Evolutionary conservation across 2,113 vertebrate species (phyloP).

Genomic region (Corydoras sp.): DNA sequence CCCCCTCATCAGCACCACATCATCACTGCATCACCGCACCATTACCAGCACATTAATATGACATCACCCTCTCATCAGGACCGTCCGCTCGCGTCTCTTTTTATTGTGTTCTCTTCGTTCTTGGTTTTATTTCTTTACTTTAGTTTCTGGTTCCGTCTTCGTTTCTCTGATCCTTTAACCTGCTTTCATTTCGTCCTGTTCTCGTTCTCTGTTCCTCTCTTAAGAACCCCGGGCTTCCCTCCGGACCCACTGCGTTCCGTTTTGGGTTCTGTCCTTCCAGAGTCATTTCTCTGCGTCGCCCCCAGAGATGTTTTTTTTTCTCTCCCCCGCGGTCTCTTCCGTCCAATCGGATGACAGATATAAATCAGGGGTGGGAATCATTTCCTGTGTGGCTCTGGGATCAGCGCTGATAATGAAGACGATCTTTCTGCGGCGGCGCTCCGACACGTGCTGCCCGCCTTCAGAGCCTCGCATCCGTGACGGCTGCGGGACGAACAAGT

Average conservation of each 20-base stretch:
- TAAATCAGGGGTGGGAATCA: slow-evolving; percentile 9
- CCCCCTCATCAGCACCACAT: too few relatives aligned
- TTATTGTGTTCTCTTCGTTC: too few relatives aligned
- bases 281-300: slow-evolving; percentile 3
- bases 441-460: neutral
- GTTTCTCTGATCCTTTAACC: neutral
- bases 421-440: slow-evolving; percentile 8
- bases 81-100: too few relatives aligned
- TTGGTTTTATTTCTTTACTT: neutral
- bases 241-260: slow-evolving; percentile 18
- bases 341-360: slow-evolving; percentile 10
- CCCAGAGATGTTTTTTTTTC: neutral
- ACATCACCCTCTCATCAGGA: too few relatives aligned
- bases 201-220: neutral
- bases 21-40: too few relatives aligned
- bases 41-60: too few relatives aligned
- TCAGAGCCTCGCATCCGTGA: neutral
- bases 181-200: neutral
- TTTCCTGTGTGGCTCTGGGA: slow-evolving; percentile 12
- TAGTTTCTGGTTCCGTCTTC: neutral
- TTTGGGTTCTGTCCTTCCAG: slow-evolving; percentile 11
- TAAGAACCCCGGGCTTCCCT: slow-evolving; percentile 1
- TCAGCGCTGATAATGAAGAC: slow-evolving; percentile 2
- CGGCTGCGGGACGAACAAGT: neutral
- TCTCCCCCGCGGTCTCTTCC: neutral